Evolutionary conservation across 2,113 vertebrate genomes (phyloP).

Genomic region (Bagarius yarrelli): DNA sequence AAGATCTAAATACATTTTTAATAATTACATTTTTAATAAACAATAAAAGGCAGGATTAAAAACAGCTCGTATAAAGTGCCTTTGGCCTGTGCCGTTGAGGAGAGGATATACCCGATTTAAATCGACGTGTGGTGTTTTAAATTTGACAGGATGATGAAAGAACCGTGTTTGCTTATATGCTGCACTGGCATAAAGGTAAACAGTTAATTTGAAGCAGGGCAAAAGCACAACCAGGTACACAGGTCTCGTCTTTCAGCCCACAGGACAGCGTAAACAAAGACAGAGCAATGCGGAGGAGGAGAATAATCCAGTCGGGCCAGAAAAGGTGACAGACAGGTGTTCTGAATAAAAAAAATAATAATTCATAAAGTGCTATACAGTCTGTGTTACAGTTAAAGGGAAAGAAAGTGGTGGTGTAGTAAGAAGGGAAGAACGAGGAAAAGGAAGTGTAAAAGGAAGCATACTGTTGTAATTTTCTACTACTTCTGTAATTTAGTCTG

Average conservation of each 20-base stretch:
- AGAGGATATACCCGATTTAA: background rate
- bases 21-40: background rate
- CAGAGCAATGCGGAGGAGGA: background rate
- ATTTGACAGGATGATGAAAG: background rate
- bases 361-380: too few species aligned
- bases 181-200: conserved; percentile 1
- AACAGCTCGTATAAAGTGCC: background rate
- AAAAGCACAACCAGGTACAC: conserved; percentile 1
- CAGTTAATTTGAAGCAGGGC: background rate
- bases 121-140: background rate
- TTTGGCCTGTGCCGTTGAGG: background rate
- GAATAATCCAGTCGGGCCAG: background rate
- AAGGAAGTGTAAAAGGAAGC: too few species aligned
- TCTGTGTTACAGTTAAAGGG: too few species aligned
- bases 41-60: background rate
- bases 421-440: too few species aligned
- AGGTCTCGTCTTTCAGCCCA: conserved; percentile 34
- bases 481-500: too few species aligned
- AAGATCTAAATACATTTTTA: background rate
- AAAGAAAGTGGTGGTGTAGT: too few species aligned
- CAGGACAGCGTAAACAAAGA: conserved; percentile 1
- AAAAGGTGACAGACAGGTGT: background rate
- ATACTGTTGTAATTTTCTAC: too few species aligned
- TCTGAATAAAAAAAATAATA: background rate
- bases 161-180: conserved; percentile 5